Evolutionary conservation across 2,888 invertebrate genomes (phyloP).

Genomic region (Pammene fasciana): DNA sequence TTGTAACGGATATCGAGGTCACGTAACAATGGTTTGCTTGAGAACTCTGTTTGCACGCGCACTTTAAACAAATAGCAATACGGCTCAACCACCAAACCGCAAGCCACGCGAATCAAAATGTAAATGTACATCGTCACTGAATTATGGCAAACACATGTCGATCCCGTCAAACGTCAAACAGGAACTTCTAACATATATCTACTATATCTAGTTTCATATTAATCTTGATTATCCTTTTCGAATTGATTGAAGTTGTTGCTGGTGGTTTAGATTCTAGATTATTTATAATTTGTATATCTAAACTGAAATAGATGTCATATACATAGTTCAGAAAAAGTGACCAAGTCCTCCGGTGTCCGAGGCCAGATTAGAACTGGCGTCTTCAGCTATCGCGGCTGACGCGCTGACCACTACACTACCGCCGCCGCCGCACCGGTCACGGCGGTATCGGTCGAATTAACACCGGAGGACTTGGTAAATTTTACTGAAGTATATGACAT

Average conservation of each 20-base stretch:
- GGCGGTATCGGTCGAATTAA: no score
- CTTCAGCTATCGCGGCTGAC: no score
- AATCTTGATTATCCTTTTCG: background rate
- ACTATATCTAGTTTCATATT: background rate
- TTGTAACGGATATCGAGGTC: background rate
- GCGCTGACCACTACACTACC: no score
- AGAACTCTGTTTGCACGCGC: background rate
- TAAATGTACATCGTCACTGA: conserved; percentile 48
- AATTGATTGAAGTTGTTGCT: background rate
- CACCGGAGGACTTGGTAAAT: no score
- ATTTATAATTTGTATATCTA: no score
- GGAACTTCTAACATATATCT: conserved; percentile 22
- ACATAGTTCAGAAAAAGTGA: no score
- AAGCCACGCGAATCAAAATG: conserved; percentile 47
- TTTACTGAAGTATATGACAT: no score
- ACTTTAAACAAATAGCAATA: background rate
- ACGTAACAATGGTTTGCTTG: background rate
- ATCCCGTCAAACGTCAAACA: conserved; percentile 6
- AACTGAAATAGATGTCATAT: no score
- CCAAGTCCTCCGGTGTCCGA: no score
- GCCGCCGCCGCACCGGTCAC: no score
- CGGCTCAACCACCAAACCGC: conserved; percentile 37
- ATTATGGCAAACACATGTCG: conserved; percentile 38
- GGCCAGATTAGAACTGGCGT: no score
- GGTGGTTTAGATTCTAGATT: background rate